These are phyloP conservation scores for Aldrovandia affinis DNA, from an alignment of 2,797 vertebrate species.

Conservation along the genomic window DNA sequence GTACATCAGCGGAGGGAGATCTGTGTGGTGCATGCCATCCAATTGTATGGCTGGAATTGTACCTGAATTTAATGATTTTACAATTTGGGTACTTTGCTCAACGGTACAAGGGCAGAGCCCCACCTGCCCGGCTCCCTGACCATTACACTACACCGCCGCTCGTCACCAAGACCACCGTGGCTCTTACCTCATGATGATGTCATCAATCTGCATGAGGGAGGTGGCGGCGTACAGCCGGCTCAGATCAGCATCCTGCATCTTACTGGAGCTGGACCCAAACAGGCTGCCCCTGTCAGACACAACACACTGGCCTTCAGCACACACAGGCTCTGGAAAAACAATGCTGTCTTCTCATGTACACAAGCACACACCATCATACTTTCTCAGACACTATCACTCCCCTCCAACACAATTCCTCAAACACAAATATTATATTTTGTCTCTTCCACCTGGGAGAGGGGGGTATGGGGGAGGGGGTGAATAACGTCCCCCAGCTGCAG, in stretches of 20 bases:
- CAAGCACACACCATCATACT: too few species aligned
- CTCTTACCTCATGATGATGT: constrained; percentile 92
- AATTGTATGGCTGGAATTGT: too few species aligned
- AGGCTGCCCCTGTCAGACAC: constrained; percentile 79
- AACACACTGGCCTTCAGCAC: constrained; percentile 12
- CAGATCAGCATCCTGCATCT: constrained; percentile 83
- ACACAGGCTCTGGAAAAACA: neutral
- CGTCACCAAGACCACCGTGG: neutral
- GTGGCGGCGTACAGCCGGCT: constrained; percentile 90
- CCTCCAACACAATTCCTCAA: too few species aligned
- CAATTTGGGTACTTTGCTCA: too few species aligned
- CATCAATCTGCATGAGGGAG: constrained; percentile 99
- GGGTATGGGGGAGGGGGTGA: neutral
- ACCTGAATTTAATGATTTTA: too few species aligned
- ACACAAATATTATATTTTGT: too few species aligned
- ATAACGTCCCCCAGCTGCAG: neutral
- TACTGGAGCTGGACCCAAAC: constrained; percentile 77
- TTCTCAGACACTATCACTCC: too few species aligned
- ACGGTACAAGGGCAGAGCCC: too few species aligned
- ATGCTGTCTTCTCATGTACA: neutral
- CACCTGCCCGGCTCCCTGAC: too few species aligned
- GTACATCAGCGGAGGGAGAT: too few species aligned
- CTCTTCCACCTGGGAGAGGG: neutral
- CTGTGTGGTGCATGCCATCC: too few species aligned
- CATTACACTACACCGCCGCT: too few species aligned